Conservation (phyloP, 2,113 vertebrate genomes). For the Rousettus leschenaultii region DNA sequence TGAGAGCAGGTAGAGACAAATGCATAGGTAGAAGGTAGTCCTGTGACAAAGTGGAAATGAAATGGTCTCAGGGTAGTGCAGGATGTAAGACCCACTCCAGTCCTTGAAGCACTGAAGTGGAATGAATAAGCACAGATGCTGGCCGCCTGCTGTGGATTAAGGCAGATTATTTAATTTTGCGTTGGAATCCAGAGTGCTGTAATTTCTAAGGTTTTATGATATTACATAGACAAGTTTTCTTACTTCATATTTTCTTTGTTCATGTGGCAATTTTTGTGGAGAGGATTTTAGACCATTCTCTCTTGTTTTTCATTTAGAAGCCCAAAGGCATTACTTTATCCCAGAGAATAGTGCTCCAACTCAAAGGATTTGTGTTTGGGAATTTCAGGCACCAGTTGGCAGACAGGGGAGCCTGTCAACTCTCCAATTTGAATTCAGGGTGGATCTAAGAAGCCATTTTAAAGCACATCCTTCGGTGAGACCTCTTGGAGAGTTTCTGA, state of each 20-base stretch:
- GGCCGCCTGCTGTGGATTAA: background rate
- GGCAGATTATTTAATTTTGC: slow-evolving; percentile 12
- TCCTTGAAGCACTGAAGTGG: background rate
- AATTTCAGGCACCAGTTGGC: slow-evolving; percentile 3
- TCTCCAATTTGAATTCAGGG: background rate
- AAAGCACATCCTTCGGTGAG: background rate
- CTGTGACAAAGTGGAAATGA: background rate
- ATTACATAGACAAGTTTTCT: background rate
- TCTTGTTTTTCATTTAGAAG: background rate
- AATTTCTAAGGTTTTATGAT: background rate
- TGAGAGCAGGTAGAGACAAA: background rate
- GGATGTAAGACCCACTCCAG: background rate
- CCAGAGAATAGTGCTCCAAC: background rate
- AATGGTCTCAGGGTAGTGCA: background rate
- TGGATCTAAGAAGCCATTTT: background rate
- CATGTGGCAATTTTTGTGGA: background rate
- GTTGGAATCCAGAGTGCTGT: background rate
- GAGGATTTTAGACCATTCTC: background rate
- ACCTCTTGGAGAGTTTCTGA: background rate
- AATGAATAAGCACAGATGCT: background rate
- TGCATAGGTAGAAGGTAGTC: background rate
- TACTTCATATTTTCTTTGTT: slow-evolving; percentile 21
- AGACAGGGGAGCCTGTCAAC: background rate
- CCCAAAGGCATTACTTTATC: background rate
- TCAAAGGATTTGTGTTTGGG: background rate